A percentile compares a stretch with the other conserved stretches of the same genome.
phyloP scores from a whole-genome alignment of 2,888 invertebrate species.

The Agrotis clavis region DNA sequence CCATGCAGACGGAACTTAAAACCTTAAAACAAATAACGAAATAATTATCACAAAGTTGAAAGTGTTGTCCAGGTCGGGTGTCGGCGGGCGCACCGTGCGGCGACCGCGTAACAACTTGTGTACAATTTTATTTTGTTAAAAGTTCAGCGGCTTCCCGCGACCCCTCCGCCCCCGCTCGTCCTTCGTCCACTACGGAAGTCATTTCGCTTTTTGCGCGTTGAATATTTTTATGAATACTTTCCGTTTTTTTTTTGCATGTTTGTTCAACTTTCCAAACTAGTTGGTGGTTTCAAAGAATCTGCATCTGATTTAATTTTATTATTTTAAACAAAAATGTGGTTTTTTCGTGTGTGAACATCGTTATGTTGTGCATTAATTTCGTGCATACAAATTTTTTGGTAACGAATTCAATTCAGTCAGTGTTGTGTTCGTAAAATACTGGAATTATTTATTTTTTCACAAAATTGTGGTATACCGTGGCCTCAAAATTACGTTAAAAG shows the following conservation, averaged over 20 bases:
- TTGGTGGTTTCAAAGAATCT: constrained; percentile 36
- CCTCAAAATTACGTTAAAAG: constrained; percentile 49
- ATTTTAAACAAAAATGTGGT: constrained; percentile 5
- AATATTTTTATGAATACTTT: constrained; percentile 47
- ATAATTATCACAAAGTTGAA: constrained; percentile 39
- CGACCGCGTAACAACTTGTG: constrained; percentile 32
- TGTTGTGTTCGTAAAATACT: background rate
- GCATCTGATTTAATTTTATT: constrained; percentile 36
- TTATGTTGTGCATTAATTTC: constrained; percentile 15
- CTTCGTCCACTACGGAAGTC: constrained; percentile 36
- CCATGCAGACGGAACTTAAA: constrained; percentile 15
- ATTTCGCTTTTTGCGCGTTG: constrained; percentile 41
- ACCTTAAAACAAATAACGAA: constrained; percentile 41
- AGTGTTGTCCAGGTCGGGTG: constrained; percentile 31
- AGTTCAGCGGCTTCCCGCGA: constrained; percentile 20
- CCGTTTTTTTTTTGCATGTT: constrained; percentile 37
- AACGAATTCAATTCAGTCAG: constrained; percentile 15
- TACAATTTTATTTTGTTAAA: constrained; percentile 53
- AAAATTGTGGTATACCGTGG: background rate
- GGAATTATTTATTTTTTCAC: background rate
- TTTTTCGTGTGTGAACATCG: constrained; percentile 19
- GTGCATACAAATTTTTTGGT: background rate
- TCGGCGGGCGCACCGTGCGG: constrained; percentile 40
- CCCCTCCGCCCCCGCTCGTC: background rate
- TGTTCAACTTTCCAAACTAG: constrained; percentile 36